Evolutionary conservation across 2,797 vertebrate species (phyloP).

Genomic region (Simalia tracyae): DNA sequence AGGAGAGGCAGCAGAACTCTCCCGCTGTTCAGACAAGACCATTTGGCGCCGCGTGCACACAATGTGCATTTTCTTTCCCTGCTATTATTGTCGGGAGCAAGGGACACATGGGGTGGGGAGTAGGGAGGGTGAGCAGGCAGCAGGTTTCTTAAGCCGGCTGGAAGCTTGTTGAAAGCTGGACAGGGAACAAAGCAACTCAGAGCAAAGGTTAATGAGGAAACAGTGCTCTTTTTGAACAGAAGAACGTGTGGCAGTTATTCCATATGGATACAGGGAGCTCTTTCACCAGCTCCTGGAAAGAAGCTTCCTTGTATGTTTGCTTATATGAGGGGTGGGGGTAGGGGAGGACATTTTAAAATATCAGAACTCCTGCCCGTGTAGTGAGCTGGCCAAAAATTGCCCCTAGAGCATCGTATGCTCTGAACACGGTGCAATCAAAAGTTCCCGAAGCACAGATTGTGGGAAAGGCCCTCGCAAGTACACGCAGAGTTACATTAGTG

Average conservation of each 20-base stretch:
- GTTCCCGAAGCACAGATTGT: not conserved
- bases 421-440: not conserved
- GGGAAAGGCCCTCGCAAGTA: not conserved
- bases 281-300: not conserved
- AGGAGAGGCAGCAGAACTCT: not conserved
- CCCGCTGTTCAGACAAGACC: not conserved
- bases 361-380: accelerated
- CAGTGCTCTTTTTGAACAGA: constrained; percentile 22
- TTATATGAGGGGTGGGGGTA: accelerated
- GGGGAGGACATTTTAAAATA: not conserved
- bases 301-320: not conserved
- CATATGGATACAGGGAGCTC: constrained; percentile 40
- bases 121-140: not conserved
- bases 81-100: not conserved
- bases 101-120: not conserved
- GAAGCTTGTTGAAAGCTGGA: constrained; percentile 52
- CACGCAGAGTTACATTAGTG: not conserved
- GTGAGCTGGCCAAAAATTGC: accelerated
- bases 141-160: not conserved
- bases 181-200: constrained; percentile 14
- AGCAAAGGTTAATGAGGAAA: constrained; percentile 56
- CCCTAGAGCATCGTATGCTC: too few relatives aligned
- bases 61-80: not conserved
- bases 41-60: not conserved
- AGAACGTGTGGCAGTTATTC: constrained; percentile 38